Percentiles rank a stretch among this genome's conserved stretches.
phyloP scores from a whole-genome alignment of 2,888 invertebrate genomes.

The Dynastes maya region DNA sequence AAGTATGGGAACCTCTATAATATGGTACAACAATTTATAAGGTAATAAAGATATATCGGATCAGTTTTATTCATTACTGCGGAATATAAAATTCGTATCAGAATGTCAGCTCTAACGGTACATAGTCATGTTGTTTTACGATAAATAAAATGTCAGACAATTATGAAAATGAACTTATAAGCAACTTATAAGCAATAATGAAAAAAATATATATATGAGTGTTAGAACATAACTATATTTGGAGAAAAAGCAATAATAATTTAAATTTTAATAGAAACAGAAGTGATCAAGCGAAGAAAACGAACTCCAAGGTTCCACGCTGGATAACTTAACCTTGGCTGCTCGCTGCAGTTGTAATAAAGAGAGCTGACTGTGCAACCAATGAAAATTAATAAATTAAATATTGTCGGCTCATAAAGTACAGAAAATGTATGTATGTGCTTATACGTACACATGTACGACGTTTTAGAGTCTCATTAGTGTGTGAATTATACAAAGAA shows the following conservation, averaged over 20 bases:
- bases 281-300: conserved; percentile 20
- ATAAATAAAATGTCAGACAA: neutral
- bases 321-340: conserved; percentile 24
- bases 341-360: neutral
- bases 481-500: neutral
- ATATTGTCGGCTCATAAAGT: conserved; percentile 17
- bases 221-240: conserved; percentile 1
- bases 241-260: conserved; percentile 5
- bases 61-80: no score
- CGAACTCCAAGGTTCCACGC: conserved; percentile 17
- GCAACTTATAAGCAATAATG: neutral
- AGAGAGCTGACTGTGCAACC: neutral
- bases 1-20: no score
- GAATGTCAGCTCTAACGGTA: no score
- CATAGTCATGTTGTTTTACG: neutral
- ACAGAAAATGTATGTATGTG: conserved; percentile 7
- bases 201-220: neutral
- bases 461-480: neutral
- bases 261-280: conserved; percentile 15
- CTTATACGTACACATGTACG: neutral
- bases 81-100: no score
- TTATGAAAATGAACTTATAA: neutral
- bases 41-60: no score
- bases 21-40: no score
- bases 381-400: conserved; percentile 25